Percentiles rank a stretch among this genome's conserved stretches.
These are phyloP conservation scores for Strigops habroptila DNA, from an alignment of 2,113 vertebrate genomes.

Conservation along the genomic window DNA sequence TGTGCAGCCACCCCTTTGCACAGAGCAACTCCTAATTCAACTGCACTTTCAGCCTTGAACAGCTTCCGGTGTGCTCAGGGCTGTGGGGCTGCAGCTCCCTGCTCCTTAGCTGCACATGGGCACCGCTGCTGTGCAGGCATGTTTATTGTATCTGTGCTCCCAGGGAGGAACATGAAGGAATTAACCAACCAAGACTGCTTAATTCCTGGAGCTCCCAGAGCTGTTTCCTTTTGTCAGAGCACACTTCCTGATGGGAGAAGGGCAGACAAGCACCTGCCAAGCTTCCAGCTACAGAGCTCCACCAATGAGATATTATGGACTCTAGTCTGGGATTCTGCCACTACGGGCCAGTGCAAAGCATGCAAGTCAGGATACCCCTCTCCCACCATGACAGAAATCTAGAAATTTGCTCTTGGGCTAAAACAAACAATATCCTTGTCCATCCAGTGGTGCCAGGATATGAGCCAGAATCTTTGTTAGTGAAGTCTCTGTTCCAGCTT, in stretches of 20 bases:
- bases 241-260: neutral
- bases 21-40: neutral
- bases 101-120: fast-evolving
- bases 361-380: neutral
- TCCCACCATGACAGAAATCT: slow-evolving; percentile 15
- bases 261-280: slow-evolving; percentile 23
- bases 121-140: neutral
- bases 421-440: slow-evolving; percentile 42
- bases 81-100: neutral
- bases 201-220: neutral
- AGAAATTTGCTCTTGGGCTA: slow-evolving; percentile 50
- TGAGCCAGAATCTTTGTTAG: slow-evolving; percentile 48
- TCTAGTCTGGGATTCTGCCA: slow-evolving; percentile 18
- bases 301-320: neutral
- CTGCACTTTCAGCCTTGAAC: neutral
- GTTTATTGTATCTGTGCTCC: fast-evolving
- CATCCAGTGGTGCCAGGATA: slow-evolving; percentile 43
- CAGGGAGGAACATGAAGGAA: neutral
- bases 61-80: neutral
- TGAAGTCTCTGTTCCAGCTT: neutral
- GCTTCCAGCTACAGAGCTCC: slow-evolving; percentile 21
- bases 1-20: neutral
- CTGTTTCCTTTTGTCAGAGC: neutral
- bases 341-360: neutral
- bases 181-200: neutral